phyloP scores from a whole-genome alignment of 2,797 vertebrate genomes.

The Chelonia mydas region DNA sequence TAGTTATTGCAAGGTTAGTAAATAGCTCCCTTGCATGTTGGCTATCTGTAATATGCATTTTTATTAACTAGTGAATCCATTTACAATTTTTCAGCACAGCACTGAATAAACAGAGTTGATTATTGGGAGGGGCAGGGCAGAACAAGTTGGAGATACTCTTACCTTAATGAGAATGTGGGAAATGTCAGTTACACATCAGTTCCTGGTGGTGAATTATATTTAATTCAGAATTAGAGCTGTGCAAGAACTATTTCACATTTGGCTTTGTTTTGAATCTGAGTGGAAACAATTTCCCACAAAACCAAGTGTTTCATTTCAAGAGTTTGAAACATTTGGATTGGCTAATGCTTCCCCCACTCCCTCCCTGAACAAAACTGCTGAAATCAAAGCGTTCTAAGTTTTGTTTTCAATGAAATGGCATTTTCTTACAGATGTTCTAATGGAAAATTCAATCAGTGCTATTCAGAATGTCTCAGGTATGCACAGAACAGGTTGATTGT shows the following conservation, averaged over 20 bases:
- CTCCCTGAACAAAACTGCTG: background rate
- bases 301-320: background rate
- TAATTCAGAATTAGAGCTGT: background rate
- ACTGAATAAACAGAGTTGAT: background rate
- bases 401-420: background rate
- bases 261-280: background rate
- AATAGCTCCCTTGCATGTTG: too few species aligned
- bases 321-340: background rate
- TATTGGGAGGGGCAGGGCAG: accelerated
- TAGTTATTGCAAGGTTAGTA: background rate
- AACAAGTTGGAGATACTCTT: background rate
- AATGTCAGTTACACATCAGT: background rate
- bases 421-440: background rate
- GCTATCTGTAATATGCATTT: background rate
- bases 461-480: background rate
- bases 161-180: background rate
- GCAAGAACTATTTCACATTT: background rate
- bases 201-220: background rate
- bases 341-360: background rate
- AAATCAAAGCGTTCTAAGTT: background rate
- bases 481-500: background rate
- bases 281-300: background rate
- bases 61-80: background rate
- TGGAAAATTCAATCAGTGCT: background rate
- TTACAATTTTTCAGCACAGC: background rate